Evolutionary conservation across 2,113 vertebrate genomes (phyloP), one percentile per base, ranked within the genome.

Genomic region (Xyliphius kryptos): DNA sequence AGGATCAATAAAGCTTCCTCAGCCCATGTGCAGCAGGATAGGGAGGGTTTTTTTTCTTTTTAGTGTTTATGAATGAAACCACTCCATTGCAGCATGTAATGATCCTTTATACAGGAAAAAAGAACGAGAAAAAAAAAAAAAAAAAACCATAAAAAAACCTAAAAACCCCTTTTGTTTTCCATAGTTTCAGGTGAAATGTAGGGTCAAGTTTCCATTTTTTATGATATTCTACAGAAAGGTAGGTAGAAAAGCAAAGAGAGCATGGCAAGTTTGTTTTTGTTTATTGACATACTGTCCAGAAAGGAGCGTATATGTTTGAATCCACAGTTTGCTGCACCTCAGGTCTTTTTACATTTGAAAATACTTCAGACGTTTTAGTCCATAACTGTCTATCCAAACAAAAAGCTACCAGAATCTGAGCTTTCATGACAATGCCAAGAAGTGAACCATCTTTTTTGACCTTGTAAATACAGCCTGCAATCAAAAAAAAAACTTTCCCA

Each of bases 381-480:
- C 22, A 41, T 40, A 41, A 22, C 19, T 49, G 46, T 19, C 36
- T 8, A 40, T 26, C 46, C 56, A 19, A 37, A 32, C 17, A 14
- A 61, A 66, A 70, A 65, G 65, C 50, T 37, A 66, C 64, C 68
- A 70, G 68, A 15, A 40, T 40, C 9, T 16, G 22, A 20, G 38
- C 48, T 43, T 59, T 37, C 15, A 48, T 32, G 48, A 9, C 43
- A 5, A 11, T 44, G 12, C 11, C 70, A 67, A 73, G 68, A 58
- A 70, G 70, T 73, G 47, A 70, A 73, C 69, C 67, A 72, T 74
- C 73, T 76, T 70, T 52, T 66, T 76, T 68, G 79, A 77, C 77
- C 79, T 81, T 68, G 81, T 85, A 86, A 86, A 87, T 87, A 88
- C 88, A 87, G 86, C 85, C 86, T 83, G 76, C 78, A 77, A 77